Evolutionary conservation across 2,113 vertebrate species (phyloP).

Genomic region (Onychorhynchus coronatus): DNA sequence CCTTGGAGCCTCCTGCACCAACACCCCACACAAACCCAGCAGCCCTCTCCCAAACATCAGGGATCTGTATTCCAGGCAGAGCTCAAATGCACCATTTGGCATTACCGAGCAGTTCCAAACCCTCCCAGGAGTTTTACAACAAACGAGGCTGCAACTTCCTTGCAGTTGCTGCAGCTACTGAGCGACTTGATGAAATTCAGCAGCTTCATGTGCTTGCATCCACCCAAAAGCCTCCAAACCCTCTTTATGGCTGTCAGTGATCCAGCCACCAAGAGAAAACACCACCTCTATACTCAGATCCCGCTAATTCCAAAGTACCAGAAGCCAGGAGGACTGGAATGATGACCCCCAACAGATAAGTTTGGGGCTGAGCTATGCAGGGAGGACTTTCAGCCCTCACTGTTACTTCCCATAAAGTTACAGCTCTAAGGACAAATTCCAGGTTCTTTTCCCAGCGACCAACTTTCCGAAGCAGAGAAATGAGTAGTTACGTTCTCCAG

Average conservation of each 20-base stretch:
- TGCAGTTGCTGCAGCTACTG: neutral
- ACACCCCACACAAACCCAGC: neutral
- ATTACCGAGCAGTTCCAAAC: neutral
- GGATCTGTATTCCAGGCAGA: neutral
- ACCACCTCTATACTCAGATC: neutral
- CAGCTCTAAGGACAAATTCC: neutral
- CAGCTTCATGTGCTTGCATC: neutral
- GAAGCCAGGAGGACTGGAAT: neutral
- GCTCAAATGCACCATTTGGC: slow-evolving; percentile 9
- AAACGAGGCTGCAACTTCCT: neutral
- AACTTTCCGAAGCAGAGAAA: neutral
- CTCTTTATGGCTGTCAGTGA: neutral
- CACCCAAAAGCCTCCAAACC: neutral
- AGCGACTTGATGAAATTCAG: neutral
- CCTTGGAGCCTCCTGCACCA: neutral
- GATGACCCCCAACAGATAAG: neutral
- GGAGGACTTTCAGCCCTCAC: neutral
- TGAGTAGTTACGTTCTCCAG: neutral
- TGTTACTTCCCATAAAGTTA: neutral
- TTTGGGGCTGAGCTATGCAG: fast-evolving
- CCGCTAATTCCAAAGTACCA: neutral
- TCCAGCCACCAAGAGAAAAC: neutral
- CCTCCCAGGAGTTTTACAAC: neutral
- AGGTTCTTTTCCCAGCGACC: neutral
- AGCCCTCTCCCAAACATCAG: neutral